Base-by-base conservation (phyloP, 2,113 vertebrate genomes). In the Strix aluco region DNA sequence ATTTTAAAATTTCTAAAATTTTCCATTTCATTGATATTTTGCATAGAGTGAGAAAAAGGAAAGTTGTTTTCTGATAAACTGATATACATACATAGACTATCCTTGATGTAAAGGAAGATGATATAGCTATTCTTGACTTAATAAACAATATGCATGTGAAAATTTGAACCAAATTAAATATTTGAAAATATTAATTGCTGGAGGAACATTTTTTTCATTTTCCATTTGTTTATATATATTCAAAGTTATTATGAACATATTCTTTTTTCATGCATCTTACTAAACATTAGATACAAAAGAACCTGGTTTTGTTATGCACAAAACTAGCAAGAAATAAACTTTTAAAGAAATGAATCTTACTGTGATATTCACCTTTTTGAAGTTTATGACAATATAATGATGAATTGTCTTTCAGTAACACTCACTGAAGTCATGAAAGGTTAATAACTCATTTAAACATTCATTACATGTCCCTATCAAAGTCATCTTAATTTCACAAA, bases 371-470 rank as follows among this genome's bases (percentile, higher is more conserved):
- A 86, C 67, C 66, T 81, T 62, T 92, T 91, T 86, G 62, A 86
- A 75, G 83, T 91, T 90, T 91, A 75, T 84, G 91, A 91, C 93
- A 66, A 62, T 65, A 70, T 79, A 65, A 66, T 88, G 96, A 97
- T 88, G 91, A 86, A 94, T 90, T 72, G 83, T 90, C 90, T 83
- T 75, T 38, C 81, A 81, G 92, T 78, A 77, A 81, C 75, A 89
- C 86, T 95, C 87, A 57, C 54, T 32, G 94, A 96, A 90, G 96
- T 91, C 85, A 90, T 62, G 88, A 95, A 93, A 97, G 96, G 97
- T 97, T 96, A 94, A 97, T 97, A 97, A 96, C 96, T 93, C 85
- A 95, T 93, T 96, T 97, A 95, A 97, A 97, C 92, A 94, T 98
- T 93, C 88, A 88, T 97, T 90, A 67, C 71, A 89, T 83, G 93